Evolutionary conservation across 37 sponge, comb jelly and placozoan genomes (phyloP).

Genomic region (Beroe forskalii): DNA sequence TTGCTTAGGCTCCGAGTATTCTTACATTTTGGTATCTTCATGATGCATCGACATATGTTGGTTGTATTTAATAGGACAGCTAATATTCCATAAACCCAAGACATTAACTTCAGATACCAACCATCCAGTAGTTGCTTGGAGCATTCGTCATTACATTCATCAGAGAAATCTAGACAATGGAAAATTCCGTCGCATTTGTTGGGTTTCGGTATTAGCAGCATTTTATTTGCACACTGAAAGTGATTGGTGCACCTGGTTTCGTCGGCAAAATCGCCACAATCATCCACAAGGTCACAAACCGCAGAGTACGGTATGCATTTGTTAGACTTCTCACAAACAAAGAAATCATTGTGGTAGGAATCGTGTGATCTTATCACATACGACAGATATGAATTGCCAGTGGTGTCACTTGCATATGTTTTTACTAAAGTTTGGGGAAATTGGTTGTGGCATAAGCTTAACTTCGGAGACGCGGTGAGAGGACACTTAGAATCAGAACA

Average conservation of each 20-base stretch:
- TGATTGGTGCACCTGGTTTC: not conserved
- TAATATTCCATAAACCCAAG: not conserved
- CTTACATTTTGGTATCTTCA: not conserved
- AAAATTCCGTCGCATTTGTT: conserved; percentile 3
- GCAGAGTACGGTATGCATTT: not conserved
- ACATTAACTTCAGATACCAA: not conserved
- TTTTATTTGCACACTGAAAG: not conserved
- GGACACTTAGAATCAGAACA: not conserved
- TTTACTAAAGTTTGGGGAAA: not conserved
- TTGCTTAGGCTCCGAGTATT: not conserved
- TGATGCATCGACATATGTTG: not conserved
- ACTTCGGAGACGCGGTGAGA: not conserved
- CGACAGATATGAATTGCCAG: not conserved
- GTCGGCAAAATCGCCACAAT: not conserved
- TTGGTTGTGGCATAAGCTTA: not conserved
- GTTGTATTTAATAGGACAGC: not conserved
- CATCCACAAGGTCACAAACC: conserved; percentile 3
- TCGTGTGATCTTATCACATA: not conserved
- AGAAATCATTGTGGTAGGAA: not conserved
- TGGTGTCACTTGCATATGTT: not conserved
- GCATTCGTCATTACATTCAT: not conserved
- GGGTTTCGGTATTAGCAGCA: not conserved
- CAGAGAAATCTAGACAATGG: not conserved
- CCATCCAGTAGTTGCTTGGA: not conserved
- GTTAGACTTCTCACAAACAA: not conserved